Conservation (phyloP, 2,797 vertebrate species). For the Hozukius guyotensis region DNA sequence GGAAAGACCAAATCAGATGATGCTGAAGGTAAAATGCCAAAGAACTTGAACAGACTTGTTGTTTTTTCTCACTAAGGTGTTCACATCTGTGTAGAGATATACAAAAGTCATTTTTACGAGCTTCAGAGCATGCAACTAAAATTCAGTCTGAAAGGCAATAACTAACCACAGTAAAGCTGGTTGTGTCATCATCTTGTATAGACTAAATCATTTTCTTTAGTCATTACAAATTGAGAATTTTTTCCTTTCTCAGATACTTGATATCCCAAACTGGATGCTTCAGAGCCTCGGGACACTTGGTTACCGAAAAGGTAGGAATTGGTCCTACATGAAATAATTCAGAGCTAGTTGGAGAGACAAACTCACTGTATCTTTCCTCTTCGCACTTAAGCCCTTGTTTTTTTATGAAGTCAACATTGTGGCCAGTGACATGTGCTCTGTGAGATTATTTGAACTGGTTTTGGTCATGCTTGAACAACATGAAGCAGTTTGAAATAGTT, state of each 20-base stretch:
- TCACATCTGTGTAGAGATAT: not conserved
- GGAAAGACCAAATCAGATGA: not conserved
- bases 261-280: conserved; percentile 45
- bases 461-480: not conserved
- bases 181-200: not conserved
- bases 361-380: not conserved
- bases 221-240: not conserved
- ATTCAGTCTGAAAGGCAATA: not conserved
- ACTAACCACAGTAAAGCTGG: not conserved
- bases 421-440: not conserved
- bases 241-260: conserved; percentile 54
- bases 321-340: not conserved
- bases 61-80: not conserved
- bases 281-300: accelerated
- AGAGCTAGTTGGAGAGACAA: not conserved
- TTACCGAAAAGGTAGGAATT: conserved; percentile 39
- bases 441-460: not conserved
- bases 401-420: not conserved
- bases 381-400: not conserved
- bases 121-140: not conserved
- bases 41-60: not conserved
- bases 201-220: not conserved
- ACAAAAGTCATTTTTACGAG: not conserved
- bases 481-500: not conserved
- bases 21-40: conserved; percentile 56